phyloP scores from a whole-genome alignment of 2,888 invertebrate species.

The Campaea margaritaria region DNA sequence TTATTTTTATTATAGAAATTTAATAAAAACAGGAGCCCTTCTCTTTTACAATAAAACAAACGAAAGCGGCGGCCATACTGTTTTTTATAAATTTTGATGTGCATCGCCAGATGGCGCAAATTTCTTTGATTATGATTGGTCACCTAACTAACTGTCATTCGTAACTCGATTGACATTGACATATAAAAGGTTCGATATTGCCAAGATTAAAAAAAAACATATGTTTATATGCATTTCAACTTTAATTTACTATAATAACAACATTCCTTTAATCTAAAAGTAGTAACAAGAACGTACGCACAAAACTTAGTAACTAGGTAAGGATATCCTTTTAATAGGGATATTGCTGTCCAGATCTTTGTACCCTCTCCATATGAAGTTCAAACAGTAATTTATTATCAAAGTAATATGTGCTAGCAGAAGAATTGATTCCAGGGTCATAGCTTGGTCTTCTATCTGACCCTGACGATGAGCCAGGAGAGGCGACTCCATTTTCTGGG shows the following conservation, averaged over 20 bases:
- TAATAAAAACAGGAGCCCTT: slow-evolving; percentile 56
- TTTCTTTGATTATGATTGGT: slow-evolving; percentile 66
- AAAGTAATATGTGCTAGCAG: slow-evolving; percentile 94
- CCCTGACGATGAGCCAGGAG: slow-evolving; percentile 65
- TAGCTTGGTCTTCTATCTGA: slow-evolving; percentile 83
- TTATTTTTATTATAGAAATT: slow-evolving; percentile 42
- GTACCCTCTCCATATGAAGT: slow-evolving; percentile 92
- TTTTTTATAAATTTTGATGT: slow-evolving; percentile 59
- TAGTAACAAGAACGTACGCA: slow-evolving; percentile 58
- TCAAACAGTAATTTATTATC: slow-evolving; percentile 95
- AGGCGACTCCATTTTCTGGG: slow-evolving; percentile 66
- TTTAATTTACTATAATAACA: background rate
- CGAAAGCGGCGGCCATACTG: slow-evolving; percentile 76
- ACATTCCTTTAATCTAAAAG: slow-evolving; percentile 54
- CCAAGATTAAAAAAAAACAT: slow-evolving; percentile 10
- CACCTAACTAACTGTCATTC: slow-evolving; percentile 15
- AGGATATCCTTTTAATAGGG: slow-evolving; percentile 66
- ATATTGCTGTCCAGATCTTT: slow-evolving; percentile 86
- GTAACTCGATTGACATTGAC: background rate
- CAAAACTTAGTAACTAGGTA: slow-evolving; percentile 53
- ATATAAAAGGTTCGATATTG: background rate
- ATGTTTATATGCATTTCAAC: slow-evolving; percentile 5
- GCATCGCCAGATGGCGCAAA: slow-evolving; percentile 69
- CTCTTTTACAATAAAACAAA: slow-evolving; percentile 62
- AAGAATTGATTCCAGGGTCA: slow-evolving; percentile 90